phyloP scores from a whole-genome alignment of 2,888 invertebrate genomes.

The Dorcus parallelipipedus region DNA sequence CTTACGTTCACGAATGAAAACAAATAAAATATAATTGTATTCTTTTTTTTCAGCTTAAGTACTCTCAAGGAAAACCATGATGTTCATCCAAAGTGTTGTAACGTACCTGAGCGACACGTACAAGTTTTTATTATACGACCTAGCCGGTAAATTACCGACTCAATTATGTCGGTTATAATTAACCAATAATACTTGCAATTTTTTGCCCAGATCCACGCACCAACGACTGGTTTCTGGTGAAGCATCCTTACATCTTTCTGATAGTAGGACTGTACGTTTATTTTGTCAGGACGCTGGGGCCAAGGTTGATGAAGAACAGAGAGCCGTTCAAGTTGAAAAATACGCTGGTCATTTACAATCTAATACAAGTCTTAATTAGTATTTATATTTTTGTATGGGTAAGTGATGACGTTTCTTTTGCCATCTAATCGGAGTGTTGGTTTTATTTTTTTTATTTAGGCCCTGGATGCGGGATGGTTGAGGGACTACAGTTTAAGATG shows the following conservation, averaged over 20 bases:
- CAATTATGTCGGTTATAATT: neutral
- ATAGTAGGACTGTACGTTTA: conserved; percentile 68
- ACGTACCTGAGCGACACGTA: conserved; percentile 3
- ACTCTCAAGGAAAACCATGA: neutral
- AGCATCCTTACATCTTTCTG: conserved; percentile 63
- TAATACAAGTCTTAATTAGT: conserved; percentile 82
- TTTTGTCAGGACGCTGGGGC: conserved; percentile 76
- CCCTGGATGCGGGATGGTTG: conserved; percentile 74
- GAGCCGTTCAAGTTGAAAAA: conserved; percentile 79
- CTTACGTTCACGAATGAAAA: too few relatives aligned
- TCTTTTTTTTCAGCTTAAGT: too few relatives aligned
- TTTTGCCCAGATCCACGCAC: conserved; percentile 57
- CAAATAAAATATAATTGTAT: too few relatives aligned
- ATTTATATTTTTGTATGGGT: conserved; percentile 63
- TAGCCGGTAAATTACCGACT: conserved; percentile 18
- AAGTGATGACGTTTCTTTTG: too few relatives aligned
- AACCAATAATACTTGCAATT: neutral
- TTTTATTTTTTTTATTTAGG: conserved; percentile 51
- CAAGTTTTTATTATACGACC: conserved; percentile 15
- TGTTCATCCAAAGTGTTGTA: neutral
- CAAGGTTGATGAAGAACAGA: conserved; percentile 81
- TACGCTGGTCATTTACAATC: conserved; percentile 80
- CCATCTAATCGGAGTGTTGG: too few relatives aligned
- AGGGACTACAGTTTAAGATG: conserved; percentile 84
- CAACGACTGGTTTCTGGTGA: conserved; percentile 68